A percentile compares a stretch with the other conserved stretches of the same genome.
phyloP scores from a whole-genome alignment of 2,113 vertebrate genomes.

The Ciconia maguari region DNA sequence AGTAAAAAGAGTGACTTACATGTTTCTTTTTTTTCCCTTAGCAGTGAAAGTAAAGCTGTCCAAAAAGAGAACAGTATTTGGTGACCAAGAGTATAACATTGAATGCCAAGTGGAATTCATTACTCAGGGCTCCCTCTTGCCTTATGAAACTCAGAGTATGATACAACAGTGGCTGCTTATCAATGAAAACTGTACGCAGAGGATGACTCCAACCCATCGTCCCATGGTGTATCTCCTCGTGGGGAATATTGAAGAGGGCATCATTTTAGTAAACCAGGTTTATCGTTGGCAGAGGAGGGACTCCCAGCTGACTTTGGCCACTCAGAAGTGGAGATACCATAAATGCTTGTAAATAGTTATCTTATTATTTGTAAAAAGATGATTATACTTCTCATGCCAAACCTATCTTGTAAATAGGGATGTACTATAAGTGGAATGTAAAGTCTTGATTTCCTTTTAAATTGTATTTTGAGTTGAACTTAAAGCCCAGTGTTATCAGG shows the following conservation, averaged over 20 bases:
- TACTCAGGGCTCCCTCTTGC: slow-evolving; percentile 79
- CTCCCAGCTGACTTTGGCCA: slow-evolving; percentile 74
- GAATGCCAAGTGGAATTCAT: slow-evolving; percentile 84
- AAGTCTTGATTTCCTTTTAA: slow-evolving; percentile 17
- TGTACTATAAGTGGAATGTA: slow-evolving; percentile 55
- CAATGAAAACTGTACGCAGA: slow-evolving; percentile 78
- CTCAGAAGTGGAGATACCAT: slow-evolving; percentile 85
- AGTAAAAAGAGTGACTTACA: not conserved
- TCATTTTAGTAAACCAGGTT: slow-evolving; percentile 71
- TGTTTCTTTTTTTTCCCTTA: slow-evolving; percentile 26
- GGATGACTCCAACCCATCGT: slow-evolving; percentile 71
- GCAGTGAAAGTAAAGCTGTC: slow-evolving; percentile 85
- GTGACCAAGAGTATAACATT: slow-evolving; percentile 76
- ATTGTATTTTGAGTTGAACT: not conserved
- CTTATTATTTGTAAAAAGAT: slow-evolving; percentile 11
- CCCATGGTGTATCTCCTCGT: slow-evolving; percentile 81
- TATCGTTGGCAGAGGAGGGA: slow-evolving; percentile 88
- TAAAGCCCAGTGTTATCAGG: not conserved
- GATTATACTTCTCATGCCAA: not conserved
- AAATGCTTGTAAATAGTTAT: slow-evolving; percentile 75
- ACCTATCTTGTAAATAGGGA: slow-evolving; percentile 58
- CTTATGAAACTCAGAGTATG: slow-evolving; percentile 81
- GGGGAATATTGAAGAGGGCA: slow-evolving; percentile 75
- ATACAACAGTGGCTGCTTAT: slow-evolving; percentile 87
- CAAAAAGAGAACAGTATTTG: slow-evolving; percentile 65